These are phyloP conservation scores for Polydrusus tereticollis DNA, from an alignment of 2,888 invertebrate species.

Conservation along the genomic window DNA sequence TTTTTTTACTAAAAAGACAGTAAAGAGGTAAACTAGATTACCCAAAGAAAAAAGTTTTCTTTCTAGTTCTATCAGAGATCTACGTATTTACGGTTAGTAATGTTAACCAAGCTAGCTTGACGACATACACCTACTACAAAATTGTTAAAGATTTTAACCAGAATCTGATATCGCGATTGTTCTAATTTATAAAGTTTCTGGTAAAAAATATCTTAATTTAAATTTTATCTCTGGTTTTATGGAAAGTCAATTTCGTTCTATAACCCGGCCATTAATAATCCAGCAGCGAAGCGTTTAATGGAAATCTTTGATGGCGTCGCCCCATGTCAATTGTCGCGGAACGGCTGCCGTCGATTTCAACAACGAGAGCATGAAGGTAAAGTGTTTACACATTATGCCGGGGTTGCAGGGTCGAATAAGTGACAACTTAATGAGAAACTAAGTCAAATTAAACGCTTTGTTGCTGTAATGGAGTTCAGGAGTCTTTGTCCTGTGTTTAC, in stretches of 20 bases:
- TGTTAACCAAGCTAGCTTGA: too few species aligned
- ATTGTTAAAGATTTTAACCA: too few species aligned
- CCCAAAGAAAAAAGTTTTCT: too few species aligned
- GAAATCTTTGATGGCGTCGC: conserved; percentile 62
- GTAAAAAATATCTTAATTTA: conserved; percentile 52
- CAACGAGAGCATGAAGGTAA: conserved; percentile 42
- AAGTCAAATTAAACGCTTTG: conserved; percentile 41
- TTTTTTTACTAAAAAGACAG: too few species aligned
- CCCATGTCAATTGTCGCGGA: conserved; percentile 60
- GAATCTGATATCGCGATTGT: too few species aligned
- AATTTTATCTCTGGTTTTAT: conserved; percentile 56
- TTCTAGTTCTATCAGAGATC: too few species aligned
- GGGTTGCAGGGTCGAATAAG: conserved; percentile 44
- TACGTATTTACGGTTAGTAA: too few species aligned
- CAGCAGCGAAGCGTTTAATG: conserved; percentile 62
- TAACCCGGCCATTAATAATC: conserved; percentile 63
- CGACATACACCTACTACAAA: too few species aligned
- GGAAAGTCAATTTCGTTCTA: conserved; percentile 61
- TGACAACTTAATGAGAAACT: conserved; percentile 49
- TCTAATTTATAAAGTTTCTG: conserved; percentile 27
- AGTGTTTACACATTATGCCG: conserved; percentile 47
- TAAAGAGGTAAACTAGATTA: too few species aligned
- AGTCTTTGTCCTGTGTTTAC: neutral
- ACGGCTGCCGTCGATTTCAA: conserved; percentile 40
- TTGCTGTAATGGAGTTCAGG: conserved; percentile 19